phyloP scores from a whole-genome alignment of 2,888 invertebrate species.

The Acrobasis repandana region DNA sequence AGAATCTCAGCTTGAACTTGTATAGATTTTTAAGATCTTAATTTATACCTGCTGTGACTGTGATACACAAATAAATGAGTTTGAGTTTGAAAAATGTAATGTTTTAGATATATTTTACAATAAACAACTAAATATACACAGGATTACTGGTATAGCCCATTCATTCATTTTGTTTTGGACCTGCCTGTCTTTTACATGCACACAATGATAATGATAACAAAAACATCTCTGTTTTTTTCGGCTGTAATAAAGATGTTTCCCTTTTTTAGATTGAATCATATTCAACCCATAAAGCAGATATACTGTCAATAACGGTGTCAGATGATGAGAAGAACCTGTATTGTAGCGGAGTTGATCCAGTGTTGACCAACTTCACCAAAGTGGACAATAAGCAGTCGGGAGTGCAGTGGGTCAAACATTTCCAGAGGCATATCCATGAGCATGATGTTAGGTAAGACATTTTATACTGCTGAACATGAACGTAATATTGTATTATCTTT shows the following conservation, averaged over 20 bases:
- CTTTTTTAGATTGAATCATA: constrained; percentile 86
- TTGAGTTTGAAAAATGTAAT: no score
- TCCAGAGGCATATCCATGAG: constrained; percentile 90
- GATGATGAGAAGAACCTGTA: constrained; percentile 87
- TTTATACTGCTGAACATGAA: not conserved
- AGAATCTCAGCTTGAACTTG: no score
- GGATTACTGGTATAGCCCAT: no score
- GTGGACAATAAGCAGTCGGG: constrained; percentile 80
- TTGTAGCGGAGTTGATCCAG: constrained; percentile 92
- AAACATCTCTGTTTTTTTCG: no score
- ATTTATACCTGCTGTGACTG: no score
- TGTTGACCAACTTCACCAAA: constrained; percentile 88
- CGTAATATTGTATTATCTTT: not conserved
- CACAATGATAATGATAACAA: no score
- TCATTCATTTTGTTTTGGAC: no score
- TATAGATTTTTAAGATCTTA: no score
- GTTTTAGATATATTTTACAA: no score
- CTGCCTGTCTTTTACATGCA: no score
- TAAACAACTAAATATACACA: no score
- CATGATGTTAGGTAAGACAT: constrained; percentile 88
- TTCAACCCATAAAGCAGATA: constrained; percentile 91
- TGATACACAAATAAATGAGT: no score
- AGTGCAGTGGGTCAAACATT: constrained; percentile 92
- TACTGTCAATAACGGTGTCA: constrained; percentile 88
- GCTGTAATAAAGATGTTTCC: not conserved